Percentiles rank a stretch among this genome's conserved stretches.
These are phyloP conservation scores for Phyllotreta striolata DNA, from an alignment of 2,888 invertebrate genomes.

Conservation along the genomic window DNA sequence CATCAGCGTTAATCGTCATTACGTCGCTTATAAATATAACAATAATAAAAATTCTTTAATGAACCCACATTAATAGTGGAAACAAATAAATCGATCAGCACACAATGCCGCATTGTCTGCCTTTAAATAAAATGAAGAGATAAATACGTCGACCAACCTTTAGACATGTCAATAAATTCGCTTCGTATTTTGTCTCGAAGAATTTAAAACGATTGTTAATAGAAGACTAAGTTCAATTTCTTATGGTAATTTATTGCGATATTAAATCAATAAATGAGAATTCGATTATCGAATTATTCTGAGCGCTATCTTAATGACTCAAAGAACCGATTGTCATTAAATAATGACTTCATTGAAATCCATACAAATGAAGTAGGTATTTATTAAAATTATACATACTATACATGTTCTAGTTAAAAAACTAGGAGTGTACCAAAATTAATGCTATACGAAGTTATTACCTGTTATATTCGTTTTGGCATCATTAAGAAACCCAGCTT, in stretches of 20 bases:
- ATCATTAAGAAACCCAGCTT: no score
- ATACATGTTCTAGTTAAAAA: no score
- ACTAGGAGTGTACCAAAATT: no score
- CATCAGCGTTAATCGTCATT: slow-evolving; percentile 8
- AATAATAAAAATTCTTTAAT: slow-evolving; percentile 16
- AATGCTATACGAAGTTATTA: no score
- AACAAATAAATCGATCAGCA: slow-evolving; percentile 25
- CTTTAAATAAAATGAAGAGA: slow-evolving; percentile 20
- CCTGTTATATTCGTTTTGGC: no score
- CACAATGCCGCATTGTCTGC: slow-evolving; percentile 25
- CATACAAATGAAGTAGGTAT: no score
- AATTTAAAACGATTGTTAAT: slow-evolving; percentile 17
- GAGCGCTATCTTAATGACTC: neutral
- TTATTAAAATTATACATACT: no score
- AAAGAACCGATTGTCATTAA: neutral
- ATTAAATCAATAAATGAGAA: slow-evolving; percentile 8
- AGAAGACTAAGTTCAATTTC: slow-evolving; percentile 2
- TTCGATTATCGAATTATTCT: slow-evolving; percentile 13
- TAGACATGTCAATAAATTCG: slow-evolving; percentile 16
- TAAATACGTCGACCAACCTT: slow-evolving; percentile 19
- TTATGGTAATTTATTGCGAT: slow-evolving; percentile 20
- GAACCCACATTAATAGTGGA: slow-evolving; percentile 9
- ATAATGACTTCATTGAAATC: no score
- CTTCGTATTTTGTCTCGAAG: slow-evolving; percentile 6
- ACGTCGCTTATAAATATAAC: slow-evolving; percentile 2